These are phyloP conservation scores for Busseola fusca DNA, from an alignment of 2,888 invertebrate species.

Conservation along the genomic window DNA sequence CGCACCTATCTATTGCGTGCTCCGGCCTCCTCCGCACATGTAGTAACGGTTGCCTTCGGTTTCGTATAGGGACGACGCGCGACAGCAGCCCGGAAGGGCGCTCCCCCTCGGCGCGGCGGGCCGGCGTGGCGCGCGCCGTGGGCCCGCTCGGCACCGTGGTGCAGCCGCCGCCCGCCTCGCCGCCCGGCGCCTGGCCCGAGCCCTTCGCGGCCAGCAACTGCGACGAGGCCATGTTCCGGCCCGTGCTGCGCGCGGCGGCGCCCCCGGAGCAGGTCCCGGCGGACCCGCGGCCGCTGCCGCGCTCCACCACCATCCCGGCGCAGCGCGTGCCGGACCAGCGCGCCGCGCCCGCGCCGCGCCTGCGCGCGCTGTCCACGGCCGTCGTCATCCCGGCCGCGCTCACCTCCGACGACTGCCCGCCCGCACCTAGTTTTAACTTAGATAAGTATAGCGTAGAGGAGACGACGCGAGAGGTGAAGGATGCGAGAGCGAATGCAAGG, in stretches of 20 bases:
- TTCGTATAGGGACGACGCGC: slow-evolving; percentile 91
- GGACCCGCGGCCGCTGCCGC: slow-evolving; percentile 75
- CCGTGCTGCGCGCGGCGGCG: slow-evolving; percentile 89
- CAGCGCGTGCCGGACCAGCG: slow-evolving; percentile 66
- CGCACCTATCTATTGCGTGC: not conserved
- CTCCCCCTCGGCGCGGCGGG: slow-evolving; percentile 76
- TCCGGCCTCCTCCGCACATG: slow-evolving; percentile 59
- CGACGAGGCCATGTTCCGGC: slow-evolving; percentile 92
- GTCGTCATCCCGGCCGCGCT: slow-evolving; percentile 47
- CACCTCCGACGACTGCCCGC: slow-evolving; percentile 22
- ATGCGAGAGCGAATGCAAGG: slow-evolving; percentile 64
- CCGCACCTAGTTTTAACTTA: slow-evolving; percentile 58
- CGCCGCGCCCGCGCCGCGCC: slow-evolving; percentile 68
- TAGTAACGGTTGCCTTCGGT: slow-evolving; percentile 93
- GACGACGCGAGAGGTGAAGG: slow-evolving; percentile 63
- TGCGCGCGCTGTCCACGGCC: slow-evolving; percentile 34
- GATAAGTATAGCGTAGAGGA: slow-evolving; percentile 61
- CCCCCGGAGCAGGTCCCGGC: slow-evolving; percentile 72
- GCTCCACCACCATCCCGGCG: slow-evolving; percentile 81
- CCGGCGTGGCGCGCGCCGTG: slow-evolving; percentile 91
- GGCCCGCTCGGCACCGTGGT: slow-evolving; percentile 88
- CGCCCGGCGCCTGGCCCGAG: slow-evolving; percentile 82
- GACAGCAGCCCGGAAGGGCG: slow-evolving; percentile 71
- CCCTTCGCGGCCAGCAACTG: slow-evolving; percentile 85
- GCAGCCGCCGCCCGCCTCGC: slow-evolving; percentile 75